Evolutionary conservation across 2,113 vertebrate genomes (phyloP).

Genomic region (Pelvicachromis taeniatus): DNA sequence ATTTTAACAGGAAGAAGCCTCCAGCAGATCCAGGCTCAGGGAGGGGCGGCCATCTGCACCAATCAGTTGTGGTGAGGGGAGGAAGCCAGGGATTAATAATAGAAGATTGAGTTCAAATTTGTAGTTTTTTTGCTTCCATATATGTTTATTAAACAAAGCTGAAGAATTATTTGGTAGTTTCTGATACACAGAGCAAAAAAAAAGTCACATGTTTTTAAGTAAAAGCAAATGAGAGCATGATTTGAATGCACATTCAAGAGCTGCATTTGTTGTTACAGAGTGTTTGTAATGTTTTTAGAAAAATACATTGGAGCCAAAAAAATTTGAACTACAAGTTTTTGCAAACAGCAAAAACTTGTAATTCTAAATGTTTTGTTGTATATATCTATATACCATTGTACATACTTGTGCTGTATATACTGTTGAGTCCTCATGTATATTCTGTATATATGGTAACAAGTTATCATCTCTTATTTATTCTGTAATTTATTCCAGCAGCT

Average conservation of each 20-base stretch:
- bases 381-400: not conserved
- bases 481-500: not conserved
- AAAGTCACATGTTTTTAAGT: not conserved
- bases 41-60: no score
- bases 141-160: fast-evolving
- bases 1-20: no score
- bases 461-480: not conserved
- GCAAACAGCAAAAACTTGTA: no score
- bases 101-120: not conserved
- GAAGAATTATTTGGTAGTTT: not conserved
- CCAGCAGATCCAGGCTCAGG: no score
- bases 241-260: no score
- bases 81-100: no score
- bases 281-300: no score
- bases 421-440: not conserved
- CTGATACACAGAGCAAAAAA: not conserved
- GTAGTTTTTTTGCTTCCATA: fast-evolving
- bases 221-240: not conserved
- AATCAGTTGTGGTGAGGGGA: no score
- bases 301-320: not conserved
- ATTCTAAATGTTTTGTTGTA: not conserved
- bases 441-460: not conserved
- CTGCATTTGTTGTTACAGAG: no score
- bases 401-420: not conserved
- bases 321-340: no score